Base-by-base conservation (phyloP, 2,888 invertebrate species). In the Drosophila engyochracea region DNA sequence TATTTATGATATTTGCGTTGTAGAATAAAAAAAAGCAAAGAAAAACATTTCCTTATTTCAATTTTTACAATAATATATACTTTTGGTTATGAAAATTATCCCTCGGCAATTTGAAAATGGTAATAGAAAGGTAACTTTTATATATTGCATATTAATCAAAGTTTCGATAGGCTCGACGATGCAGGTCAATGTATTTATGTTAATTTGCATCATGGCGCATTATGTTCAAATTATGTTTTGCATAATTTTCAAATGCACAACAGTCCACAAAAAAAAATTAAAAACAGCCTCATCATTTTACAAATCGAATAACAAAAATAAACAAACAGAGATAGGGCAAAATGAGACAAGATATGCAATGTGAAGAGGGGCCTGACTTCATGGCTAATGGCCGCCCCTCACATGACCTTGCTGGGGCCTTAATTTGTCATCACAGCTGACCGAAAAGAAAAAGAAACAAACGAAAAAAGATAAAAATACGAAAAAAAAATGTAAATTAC, bases 311-410 rank as follows among this genome's bases (percentile, higher is more conserved):
- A 19, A 59, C 30, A 49, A 55, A 49, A 55, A 58, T 30, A n/a
- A 19, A 52, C 9, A 57, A 28, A 39, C 10, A 51, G 14, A 7
- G 19, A 28, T n/a, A 16, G 33, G 30, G 12, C 37, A 54, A 82
- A 81, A 81, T 72, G 76, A 62, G 62, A 81, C 72, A 63, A 72
- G 59, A 70, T 70, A 63, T 70, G 62, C 72, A 59, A 61, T 60
- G 54, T 57, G 37, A 52, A 57, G 53, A 72, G 67, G 41, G 61
- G 65, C 55, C 47, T 39, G 70, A 68, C 72, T 85, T 87, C 88
- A 91, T 81, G 82, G 91, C 90, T 91, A 89, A 91, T 85, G 85
- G 90, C 62, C 88, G 85, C 90, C 91, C 85, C 90, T 85, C 90
- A 87, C 74, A 85, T 87, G 85, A 85, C 85, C 85, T 91, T 85